phyloP scores from a whole-genome alignment of 2,113 vertebrate genomes.

The Mirounga angustirostris region DNA sequence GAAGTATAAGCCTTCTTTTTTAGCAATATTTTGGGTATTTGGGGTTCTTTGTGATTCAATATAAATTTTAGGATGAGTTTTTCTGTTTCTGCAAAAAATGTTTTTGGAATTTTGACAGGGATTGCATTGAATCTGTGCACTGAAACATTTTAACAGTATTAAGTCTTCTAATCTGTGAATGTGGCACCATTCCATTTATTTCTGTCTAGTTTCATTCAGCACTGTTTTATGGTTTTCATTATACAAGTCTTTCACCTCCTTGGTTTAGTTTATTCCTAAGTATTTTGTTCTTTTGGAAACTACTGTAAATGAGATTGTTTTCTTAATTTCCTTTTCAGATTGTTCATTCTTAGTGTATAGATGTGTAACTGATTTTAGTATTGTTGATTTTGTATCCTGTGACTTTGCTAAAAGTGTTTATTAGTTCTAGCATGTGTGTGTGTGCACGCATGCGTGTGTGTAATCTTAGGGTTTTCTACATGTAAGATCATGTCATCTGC shows the following conservation, averaged over 20 bases:
- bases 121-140: background rate
- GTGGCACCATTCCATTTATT: background rate
- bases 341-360: background rate
- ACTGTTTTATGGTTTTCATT: background rate
- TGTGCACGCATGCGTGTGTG: background rate
- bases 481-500: background rate
- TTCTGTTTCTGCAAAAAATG: background rate
- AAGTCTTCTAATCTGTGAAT: background rate
- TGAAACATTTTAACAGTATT: background rate
- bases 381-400: background rate
- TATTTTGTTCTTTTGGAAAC: background rate
- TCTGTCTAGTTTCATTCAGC: background rate
- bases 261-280: background rate
- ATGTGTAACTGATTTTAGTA: background rate
- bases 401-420: background rate
- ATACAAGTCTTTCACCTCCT: background rate
- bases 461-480: background rate
- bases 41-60: background rate
- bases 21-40: background rate
- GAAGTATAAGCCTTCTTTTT: background rate
- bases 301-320: background rate
- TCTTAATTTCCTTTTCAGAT: background rate
- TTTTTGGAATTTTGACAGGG: background rate
- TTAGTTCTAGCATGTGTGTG: background rate
- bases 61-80: background rate